A percentile compares a stretch with the other conserved stretches of the same genome.
These are phyloP conservation scores for Centroberyx gerrardi DNA, from an alignment of 2,797 vertebrate species.

Conservation along the genomic window DNA sequence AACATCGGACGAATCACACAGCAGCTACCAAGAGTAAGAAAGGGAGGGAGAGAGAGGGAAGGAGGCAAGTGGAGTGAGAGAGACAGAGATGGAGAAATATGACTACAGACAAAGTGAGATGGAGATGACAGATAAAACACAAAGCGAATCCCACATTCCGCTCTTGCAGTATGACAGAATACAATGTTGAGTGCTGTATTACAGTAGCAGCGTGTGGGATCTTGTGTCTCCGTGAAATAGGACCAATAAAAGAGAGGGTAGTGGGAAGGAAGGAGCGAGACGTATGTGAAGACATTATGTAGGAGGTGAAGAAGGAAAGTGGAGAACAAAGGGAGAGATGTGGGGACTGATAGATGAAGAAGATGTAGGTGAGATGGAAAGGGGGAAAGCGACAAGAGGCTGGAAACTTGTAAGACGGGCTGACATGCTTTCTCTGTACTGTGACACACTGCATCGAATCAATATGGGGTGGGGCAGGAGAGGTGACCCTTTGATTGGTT, in stretches of 20 bases:
- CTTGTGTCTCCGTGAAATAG: neutral
- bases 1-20: constrained; percentile 89
- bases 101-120: neutral
- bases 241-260: too few species aligned
- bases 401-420: too few species aligned
- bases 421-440: too few species aligned
- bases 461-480: neutral
- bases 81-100: neutral
- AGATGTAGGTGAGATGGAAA: too few species aligned
- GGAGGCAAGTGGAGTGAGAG: too few species aligned
- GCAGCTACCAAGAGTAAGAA: constrained; percentile 85
- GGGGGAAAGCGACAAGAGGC: too few species aligned
- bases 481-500: neutral
- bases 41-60: neutral
- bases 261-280: too few species aligned
- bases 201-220: neutral
- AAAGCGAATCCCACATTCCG: neutral
- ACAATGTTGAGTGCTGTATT: neutral
- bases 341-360: too few species aligned
- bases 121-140: neutral
- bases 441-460: too few species aligned
- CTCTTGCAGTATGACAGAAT: neutral
- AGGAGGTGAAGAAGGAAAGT: too few species aligned
- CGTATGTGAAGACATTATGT: too few species aligned
- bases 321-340: too few species aligned